Evolutionary conservation across 2,888 invertebrate genomes (phyloP).

Genomic region (Fissipunctia ypsillon): DNA sequence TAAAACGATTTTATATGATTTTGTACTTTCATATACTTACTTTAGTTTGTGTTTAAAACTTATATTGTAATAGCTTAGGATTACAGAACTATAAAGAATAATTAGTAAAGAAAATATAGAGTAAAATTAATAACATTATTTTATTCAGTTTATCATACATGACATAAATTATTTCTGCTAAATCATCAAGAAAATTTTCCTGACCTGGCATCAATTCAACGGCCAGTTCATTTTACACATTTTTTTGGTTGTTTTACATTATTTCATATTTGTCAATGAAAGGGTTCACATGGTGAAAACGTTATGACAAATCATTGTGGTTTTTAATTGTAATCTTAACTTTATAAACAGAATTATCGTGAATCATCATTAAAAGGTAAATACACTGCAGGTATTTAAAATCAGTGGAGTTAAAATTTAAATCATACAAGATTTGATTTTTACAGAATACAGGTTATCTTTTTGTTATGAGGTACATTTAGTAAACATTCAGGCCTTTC

Average conservation of each 20-base stretch:
- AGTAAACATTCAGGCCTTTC: too few relatives aligned
- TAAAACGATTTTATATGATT: neutral
- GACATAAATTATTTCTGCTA: too few relatives aligned
- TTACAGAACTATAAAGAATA: neutral
- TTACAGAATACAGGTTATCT: neutral
- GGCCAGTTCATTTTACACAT: neutral
- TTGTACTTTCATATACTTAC: too few relatives aligned
- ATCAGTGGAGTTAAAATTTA: neutral
- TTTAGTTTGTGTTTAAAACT: neutral
- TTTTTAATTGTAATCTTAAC: neutral
- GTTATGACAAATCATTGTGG: neutral
- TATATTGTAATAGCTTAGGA: neutral
- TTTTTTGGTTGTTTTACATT: neutral
- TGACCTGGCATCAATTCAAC: neutral
- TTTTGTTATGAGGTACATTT: conserved; percentile 4
- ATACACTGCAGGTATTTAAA: neutral
- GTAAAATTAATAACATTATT: neutral
- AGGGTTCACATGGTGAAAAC: neutral
- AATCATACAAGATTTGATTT: neutral
- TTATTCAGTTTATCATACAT: neutral
- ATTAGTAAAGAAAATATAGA: neutral
- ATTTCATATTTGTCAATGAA: neutral
- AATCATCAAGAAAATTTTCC: neutral
- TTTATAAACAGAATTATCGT: neutral
- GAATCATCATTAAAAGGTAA: neutral